Conservation (phyloP, 2,797 vertebrate genomes). For the Eutrigla gurnardus region DNA sequence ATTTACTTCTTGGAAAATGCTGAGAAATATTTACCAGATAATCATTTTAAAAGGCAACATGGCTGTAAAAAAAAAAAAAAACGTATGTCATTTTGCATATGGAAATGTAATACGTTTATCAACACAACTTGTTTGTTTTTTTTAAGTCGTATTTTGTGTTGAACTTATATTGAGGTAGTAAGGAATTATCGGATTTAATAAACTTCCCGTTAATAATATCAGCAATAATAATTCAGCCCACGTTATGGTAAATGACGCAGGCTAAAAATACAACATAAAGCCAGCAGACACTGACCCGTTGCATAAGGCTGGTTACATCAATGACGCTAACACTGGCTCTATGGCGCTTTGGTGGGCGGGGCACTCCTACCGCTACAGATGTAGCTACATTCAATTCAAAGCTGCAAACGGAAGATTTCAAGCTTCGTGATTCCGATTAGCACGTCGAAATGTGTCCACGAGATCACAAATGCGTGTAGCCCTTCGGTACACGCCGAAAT, state of each 20-base stretch:
- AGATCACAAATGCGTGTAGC: fast-evolving
- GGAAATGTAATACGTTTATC: background rate
- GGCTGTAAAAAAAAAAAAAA: background rate
- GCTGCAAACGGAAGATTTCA: background rate
- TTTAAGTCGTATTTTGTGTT: background rate
- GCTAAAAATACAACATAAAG: background rate
- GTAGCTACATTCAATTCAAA: slow-evolving; percentile 18
- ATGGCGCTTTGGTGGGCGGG: slow-evolving; percentile 77
- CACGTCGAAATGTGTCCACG: fast-evolving
- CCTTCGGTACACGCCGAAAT: background rate
- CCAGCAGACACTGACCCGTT: slow-evolving; percentile 19
- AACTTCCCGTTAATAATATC: background rate
- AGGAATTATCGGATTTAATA: background rate
- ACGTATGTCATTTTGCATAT: background rate
- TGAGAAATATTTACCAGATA: background rate
- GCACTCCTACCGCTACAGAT: slow-evolving; percentile 45
- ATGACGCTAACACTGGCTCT: slow-evolving; percentile 14
- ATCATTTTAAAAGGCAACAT: background rate
- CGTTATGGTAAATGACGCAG: fast-evolving
- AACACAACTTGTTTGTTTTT: too few relatives aligned
- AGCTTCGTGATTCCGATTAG: fast-evolving
- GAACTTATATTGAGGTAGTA: background rate
- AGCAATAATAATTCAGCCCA: fast-evolving
- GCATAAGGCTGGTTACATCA: slow-evolving; percentile 53
- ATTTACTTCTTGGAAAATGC: background rate